Base-by-base conservation (phyloP, 2,113 vertebrate species). In the Apistogramma diplotaenia region DNA sequence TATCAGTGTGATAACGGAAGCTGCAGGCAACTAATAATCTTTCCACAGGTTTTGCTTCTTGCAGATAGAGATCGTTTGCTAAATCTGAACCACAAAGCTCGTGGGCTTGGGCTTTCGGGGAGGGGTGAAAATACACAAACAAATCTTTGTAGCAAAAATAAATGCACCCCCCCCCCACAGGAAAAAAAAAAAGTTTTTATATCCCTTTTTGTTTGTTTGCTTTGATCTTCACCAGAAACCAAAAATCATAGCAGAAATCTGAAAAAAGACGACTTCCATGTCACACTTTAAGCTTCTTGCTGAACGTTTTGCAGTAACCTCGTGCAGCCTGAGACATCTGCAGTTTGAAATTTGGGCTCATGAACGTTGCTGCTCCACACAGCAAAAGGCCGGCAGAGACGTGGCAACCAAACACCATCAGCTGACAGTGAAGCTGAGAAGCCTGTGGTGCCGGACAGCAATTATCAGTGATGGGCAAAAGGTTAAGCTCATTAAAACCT, bases 361-460 rank as follows among this genome's bases (percentile, higher is more conserved):
- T 4, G 40, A 67, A 43, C 19, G 18, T 46, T 3, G 61, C 16
- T 65, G 61, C 3, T 43, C 0, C 40, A 70, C 23, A 46, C 23
- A 67, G 8, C 5, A 67, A 49, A 25, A 3, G 2, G 1, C 25
- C 4, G 29, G 16, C 23, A 27, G 8, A 18, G 3, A 46, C 46
- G 27, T 70, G 6, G 3, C 0, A 49, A 49, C 0, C 0, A 27
- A 67, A 46, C 3, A 15, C 40, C 43, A 46, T 16, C 15, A 6
- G 6, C 15, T 18, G 15, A 3, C 0, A 49, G 7, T 25, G 46
- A 70, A 12, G 49, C 29, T 49, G 0, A 43, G 40, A 9, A 49
- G 49, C 27, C 25, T 67, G 40, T 8, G 27, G 8, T 21, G 25
- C 15, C 40, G 0, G 23, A 40, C 40, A n/a, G n/a, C n/a, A 27